Base-by-base conservation (phyloP, 2,888 invertebrate species). In the Morpho helenor region DNA sequence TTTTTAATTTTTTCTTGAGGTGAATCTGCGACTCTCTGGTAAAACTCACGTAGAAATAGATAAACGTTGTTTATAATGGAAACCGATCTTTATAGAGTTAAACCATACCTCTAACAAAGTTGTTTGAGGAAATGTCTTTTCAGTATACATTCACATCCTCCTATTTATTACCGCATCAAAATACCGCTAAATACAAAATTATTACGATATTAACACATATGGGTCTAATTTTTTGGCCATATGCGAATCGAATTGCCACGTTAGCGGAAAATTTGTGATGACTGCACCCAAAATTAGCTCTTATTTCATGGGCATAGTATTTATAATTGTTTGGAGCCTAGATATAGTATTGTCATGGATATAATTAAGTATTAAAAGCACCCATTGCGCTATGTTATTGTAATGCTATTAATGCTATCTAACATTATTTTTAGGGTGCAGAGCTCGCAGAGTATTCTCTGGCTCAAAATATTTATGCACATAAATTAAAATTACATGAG, bases 211-310 rank as follows among this genome's bases (percentile, higher is more conserved):
- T 59, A 68, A 67, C 70, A 68, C 68, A 70, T 69, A 71, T 66
- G 67, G 67, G 63, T 65, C 66, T 70, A 71, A 71, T 70, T 65
- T 67, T 64, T 59, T 65, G 57, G 65, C 68, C 70, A 69, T 66
- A 68, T 72, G 72, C 70, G 70, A 70, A 70, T 70, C 72, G 62
- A 72, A 72, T 70, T 70, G 69, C 67, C 62, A 66, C 68, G 68
- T 68, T 68, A 67, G 60, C 57, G 55, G 63, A 60, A 66, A 62
- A 63, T 60, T 56, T 56, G 57, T 49, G 31, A 57, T 22, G 8
- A 16, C 22, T 10, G 10, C 45, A 7, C 5, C 52, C 43, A 45
- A 59, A 60, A 56, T 53, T 46, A 10, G 43, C 40, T 56, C 56
- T 56, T 60, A 64, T 42, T 16, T 3, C 8, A 10, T 16, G 8